Base-by-base conservation (phyloP, 1,140 invertebrate species). In the Mya arenaria region DNA sequence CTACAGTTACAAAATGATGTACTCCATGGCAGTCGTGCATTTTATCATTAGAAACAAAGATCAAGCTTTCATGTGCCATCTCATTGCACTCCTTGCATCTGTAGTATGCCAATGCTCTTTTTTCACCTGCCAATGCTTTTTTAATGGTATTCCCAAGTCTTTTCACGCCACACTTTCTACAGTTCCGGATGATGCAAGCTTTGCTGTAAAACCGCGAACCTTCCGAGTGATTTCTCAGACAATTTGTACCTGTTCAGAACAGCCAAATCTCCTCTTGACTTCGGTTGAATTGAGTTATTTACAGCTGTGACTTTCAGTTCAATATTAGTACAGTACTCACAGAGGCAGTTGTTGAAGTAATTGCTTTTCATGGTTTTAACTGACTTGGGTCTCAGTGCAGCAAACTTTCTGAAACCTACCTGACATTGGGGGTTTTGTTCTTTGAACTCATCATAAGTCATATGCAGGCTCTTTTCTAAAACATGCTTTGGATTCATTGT, bases 1-100 rank as follows among this genome's bases (percentile, higher is more conserved):
- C 73, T 30, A 62, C 19, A 19, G 66, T 62, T 15, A 71, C 55
- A 30, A 68, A 71, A 72, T 83, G 82, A 36, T 83, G 65, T 17
- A 78, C 66, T 52, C 25, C 19, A 63, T 83, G 74, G n/a, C n/a
- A 19, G 34, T 78, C 63, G 55, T 83, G 73, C 52, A 52, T 71
- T 23, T 39, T 32, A 55, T 83, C 82, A 37, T 78, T 68, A 52
- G 52, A 60, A 58, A 83, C 34, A 39, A 77, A 78, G n/a, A 83
- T 37, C 48, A 72, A 28, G 34, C 23, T 41, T 52, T 75, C 69
- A 48, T 25, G 63, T 28, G 78, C 52, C 32, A 73, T 36, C 30
- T 52, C 37, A 15, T 75, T 17, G 48, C 71, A 74, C 36, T 56
- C 60, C 23, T 63, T n/a, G 25, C 72, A 62, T 63, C 23, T 75